These are phyloP conservation scores for Ophion costatus DNA, from an alignment of 2,888 invertebrate species.

Conservation along the genomic window DNA sequence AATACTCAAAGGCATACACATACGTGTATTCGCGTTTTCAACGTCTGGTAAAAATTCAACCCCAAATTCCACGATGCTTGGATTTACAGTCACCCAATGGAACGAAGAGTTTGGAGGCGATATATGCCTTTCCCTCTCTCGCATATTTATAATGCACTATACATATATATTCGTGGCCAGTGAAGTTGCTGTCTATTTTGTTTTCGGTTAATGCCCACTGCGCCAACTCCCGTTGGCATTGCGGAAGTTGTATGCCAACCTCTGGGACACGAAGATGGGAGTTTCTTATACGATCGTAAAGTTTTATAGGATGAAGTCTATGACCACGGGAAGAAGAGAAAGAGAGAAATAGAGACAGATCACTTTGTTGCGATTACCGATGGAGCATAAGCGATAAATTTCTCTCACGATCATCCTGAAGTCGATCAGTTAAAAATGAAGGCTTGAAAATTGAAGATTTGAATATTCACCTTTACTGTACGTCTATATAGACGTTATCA, in stretches of 20 bases:
- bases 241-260: slow-evolving; percentile 35
- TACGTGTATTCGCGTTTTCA: neutral
- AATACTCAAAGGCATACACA: neutral
- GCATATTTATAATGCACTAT: slow-evolving; percentile 25
- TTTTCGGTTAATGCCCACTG: slow-evolving; percentile 42
- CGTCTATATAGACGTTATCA: too few relatives aligned
- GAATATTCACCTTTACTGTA: too few relatives aligned
- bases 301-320: slow-evolving; percentile 21
- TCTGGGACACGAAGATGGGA: neutral
- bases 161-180: slow-evolving; percentile 35
- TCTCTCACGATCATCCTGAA: neutral
- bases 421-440: slow-evolving; percentile 29
- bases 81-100: neutral
- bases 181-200: slow-evolving; percentile 53
- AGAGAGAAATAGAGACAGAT: slow-evolving; percentile 12
- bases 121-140: slow-evolving; percentile 4
- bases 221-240: slow-evolving; percentile 45
- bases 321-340: slow-evolving; percentile 11
- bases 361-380: slow-evolving; percentile 2
- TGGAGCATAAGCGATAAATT: slow-evolving; percentile 8
- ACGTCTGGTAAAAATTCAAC: neutral
- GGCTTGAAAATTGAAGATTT: neutral
- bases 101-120: neutral
- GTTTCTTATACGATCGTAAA: slow-evolving; percentile 38
- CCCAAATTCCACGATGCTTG: slow-evolving; percentile 13